Evolutionary conservation across 1,140 invertebrate genomes (phyloP).

Genomic region (Panagrolaimus sp.): DNA sequence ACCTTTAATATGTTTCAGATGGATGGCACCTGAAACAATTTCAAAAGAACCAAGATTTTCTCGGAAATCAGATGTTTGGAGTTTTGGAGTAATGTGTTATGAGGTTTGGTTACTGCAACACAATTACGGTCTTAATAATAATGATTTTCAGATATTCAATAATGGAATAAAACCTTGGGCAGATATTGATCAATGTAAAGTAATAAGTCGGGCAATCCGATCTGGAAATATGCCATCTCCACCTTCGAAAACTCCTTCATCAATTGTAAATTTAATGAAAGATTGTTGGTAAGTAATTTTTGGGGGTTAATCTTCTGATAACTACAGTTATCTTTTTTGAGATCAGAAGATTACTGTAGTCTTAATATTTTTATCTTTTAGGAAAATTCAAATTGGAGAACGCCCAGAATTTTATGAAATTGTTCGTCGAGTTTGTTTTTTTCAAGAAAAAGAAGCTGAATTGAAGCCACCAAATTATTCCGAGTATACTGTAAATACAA

Average conservation of each 20-base stretch:
- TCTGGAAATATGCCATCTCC: background rate
- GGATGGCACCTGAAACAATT: slow-evolving; percentile 5
- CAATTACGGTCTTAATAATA: too few relatives aligned
- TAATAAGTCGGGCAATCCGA: background rate
- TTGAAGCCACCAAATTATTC: background rate
- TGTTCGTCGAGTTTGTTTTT: background rate
- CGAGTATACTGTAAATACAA: background rate
- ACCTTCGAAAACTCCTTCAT: background rate
- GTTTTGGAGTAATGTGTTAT: background rate
- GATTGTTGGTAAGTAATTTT: background rate
- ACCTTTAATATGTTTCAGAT: background rate
- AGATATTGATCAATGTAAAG: slow-evolving; percentile 3
- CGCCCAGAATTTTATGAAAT: background rate
- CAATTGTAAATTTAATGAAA: background rate
- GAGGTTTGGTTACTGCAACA: too few relatives aligned
- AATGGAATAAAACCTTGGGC: slow-evolving; percentile 1
- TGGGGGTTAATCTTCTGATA: background rate
- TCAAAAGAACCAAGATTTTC: background rate
- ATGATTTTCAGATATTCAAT: too few relatives aligned
- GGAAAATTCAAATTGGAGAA: slow-evolving; percentile 1
- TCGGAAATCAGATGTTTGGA: background rate
- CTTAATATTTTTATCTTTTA: too few relatives aligned
- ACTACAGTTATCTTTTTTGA: too few relatives aligned
- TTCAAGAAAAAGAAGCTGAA: background rate
- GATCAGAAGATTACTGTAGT: slow-evolving; percentile 2